Base-by-base conservation (phyloP, 1,140 invertebrate species). In the Nixonia krombeini region DNA sequence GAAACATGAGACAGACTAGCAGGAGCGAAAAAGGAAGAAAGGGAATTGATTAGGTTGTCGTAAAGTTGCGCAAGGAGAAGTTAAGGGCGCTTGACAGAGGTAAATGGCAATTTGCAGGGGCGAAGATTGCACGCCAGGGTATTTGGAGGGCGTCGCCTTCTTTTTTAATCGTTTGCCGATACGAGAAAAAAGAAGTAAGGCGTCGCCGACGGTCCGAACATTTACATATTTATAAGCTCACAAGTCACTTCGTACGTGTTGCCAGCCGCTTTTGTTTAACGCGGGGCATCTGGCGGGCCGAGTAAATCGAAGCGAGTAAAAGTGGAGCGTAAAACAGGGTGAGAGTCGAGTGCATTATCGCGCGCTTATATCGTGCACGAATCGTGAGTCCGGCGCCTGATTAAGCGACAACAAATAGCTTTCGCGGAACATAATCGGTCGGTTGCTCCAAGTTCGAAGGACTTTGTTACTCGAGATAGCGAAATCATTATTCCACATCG, bases 171-270 rank as follows among this genome's bases (percentile, higher is more conserved):
- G 64, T 45, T 51, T 57, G 46, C 35, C 56, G 57, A 57, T 61
- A 51, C 50, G 57, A 47, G 47, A 31, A 35, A 35, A 13, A 35
- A n/a, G n/a, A n/a, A n/a, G n/a, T n/a, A n/a, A n/a, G n/a, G n/a
- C n/a, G n/a, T n/a, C n/a, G 33, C 7, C 50, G 52, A 56, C 51
- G 52, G 52, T 8, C 23, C 25, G 17, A 23, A 56, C 59, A 62
- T 70, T 73, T 73, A 40, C 63, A 73, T 73, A 70, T 68, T 73
- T 70, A 65, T 68, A 61, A 67, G 57, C 50, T 46, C 46, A 40
- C 49, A 52, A 61, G 56, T 65, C 47, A 57, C 65, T 72, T 65
- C 55, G 49, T 57, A 65, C 53, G 64, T 67, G 64, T 67, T 61
- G 56, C 59, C 56, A 53, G 50, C 38, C 56, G 56, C 56, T 67